Evolutionary conservation across 2,113 vertebrate genomes (phyloP).

Genomic region (Heterotis niloticus): DNA sequence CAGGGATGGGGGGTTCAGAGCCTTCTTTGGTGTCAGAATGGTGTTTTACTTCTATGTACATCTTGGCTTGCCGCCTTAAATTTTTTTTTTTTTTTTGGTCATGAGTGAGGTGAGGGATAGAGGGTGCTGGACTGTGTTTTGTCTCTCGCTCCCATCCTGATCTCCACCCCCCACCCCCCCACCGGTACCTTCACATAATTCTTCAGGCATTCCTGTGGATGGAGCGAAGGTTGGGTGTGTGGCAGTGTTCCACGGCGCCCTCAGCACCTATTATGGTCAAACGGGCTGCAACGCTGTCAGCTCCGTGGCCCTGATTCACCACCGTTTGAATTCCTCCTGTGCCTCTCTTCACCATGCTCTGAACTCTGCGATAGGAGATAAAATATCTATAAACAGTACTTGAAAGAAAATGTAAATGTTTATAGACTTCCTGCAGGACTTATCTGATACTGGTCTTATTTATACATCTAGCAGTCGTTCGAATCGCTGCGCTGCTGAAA

Average conservation of each 20-base stretch:
- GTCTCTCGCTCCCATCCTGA: neutral
- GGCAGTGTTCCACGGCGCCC: slow-evolving; percentile 15
- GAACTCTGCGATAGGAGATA: slow-evolving; percentile 53
- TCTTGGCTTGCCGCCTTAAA: slow-evolving; percentile 32
- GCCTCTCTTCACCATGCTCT: slow-evolving; percentile 45
- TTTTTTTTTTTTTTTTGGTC: slow-evolving; percentile 32
- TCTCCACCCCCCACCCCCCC: neutral
- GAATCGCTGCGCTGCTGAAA: slow-evolving; percentile 31
- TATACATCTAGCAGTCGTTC: slow-evolving; percentile 43
- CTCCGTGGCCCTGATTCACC: slow-evolving; percentile 24
- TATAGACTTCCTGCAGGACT: slow-evolving; percentile 53
- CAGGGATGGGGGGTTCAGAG: neutral
- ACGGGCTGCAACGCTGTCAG: slow-evolving; percentile 22
- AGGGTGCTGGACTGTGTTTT: slow-evolving; percentile 27
- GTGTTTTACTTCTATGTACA: slow-evolving; percentile 8
- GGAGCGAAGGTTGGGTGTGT: slow-evolving; percentile 17
- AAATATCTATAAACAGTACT: slow-evolving; percentile 59
- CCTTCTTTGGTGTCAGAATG: slow-evolving; percentile 20
- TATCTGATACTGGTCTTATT: slow-evolving; percentile 59
- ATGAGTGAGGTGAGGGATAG: slow-evolving; percentile 15
- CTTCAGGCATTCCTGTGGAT: slow-evolving; percentile 27
- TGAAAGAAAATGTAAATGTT: slow-evolving; percentile 61
- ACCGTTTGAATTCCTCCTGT: slow-evolving; percentile 22
- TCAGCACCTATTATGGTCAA: slow-evolving; percentile 41
- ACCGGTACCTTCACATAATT: slow-evolving; percentile 33